Percentiles rank a stretch among this genome's conserved stretches.
Evolutionary conservation across 2,888 invertebrate species (phyloP).

Genomic region (Sisyra nigra): DNA sequence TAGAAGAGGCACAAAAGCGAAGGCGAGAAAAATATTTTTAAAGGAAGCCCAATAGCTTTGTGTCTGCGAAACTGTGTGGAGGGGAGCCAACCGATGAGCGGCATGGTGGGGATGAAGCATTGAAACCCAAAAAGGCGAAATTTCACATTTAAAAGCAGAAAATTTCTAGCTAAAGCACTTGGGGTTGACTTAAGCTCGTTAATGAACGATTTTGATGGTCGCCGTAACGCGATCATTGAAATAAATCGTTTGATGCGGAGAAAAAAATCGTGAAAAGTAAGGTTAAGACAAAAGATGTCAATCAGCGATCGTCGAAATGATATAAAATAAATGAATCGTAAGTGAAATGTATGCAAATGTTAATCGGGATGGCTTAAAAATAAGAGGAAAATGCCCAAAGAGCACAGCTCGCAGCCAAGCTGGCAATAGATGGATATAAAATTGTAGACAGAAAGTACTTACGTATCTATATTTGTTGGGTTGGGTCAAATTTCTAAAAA

Average conservation of each 20-base stretch:
- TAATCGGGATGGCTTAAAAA: not conserved
- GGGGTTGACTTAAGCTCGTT: not conserved
- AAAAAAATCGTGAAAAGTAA: conserved; percentile 4
- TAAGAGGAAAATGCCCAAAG: not conserved
- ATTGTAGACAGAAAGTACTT: conserved; percentile 8
- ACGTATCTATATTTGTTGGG: conserved; percentile 8
- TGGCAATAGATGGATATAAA: conserved; percentile 7
- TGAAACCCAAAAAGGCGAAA: conserved; percentile 4
- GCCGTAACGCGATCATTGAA: not conserved
- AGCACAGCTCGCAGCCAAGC: conserved; percentile 4
- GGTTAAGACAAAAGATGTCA: conserved; percentile 4
- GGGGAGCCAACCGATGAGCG: not conserved
- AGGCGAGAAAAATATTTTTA: too few relatives aligned
- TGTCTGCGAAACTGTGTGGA: not conserved
- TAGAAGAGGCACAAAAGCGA: too few relatives aligned
- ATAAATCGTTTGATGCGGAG: not conserved
- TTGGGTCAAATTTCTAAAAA: conserved; percentile 15
- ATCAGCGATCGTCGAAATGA: not conserved
- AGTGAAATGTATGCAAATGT: not conserved
- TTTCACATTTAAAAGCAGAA: not conserved
- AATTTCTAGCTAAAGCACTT: not conserved
- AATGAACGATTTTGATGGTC: not conserved
- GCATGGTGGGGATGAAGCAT: not conserved
- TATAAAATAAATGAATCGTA: not conserved
- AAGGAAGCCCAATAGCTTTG: too few relatives aligned